Percentiles rank a stretch among this genome's conserved stretches.
Evolutionary conservation across 2,113 vertebrate species (phyloP).

Genomic region (Chaetorhynchus papuensis): DNA sequence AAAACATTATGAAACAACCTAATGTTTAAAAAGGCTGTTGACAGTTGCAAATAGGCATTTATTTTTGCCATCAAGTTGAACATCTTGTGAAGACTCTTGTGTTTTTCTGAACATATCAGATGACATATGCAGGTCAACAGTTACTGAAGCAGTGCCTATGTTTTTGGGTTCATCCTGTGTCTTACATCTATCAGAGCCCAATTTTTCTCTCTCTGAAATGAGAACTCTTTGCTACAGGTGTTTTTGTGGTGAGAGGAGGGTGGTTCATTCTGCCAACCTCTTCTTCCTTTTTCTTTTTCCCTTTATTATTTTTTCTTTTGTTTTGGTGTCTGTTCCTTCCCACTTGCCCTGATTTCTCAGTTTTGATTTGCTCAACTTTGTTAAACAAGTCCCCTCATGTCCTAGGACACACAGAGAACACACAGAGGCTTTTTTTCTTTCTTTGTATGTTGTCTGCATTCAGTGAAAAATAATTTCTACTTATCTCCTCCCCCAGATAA

Average conservation of each 20-base stretch:
- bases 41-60: not conserved
- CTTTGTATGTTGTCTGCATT: not conserved
- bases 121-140: not conserved
- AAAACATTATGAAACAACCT: not conserved
- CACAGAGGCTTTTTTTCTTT: not conserved
- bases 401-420: not conserved
- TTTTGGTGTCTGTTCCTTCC: not conserved
- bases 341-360: not conserved
- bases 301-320: not conserved
- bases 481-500: rapidly evolving
- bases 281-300: not conserved
- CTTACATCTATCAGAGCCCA: not conserved
- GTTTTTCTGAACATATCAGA: not conserved
- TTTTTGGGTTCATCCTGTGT: not conserved
- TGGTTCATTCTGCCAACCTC: not conserved
- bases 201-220: not conserved
- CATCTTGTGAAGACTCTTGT: not conserved
- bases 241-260: not conserved
- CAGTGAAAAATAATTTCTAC: not conserved
- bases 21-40: constrained; percentile 24
- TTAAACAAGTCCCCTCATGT: not conserved
- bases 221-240: not conserved
- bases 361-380: not conserved
- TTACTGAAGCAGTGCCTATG: not conserved
- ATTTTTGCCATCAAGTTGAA: constrained; percentile 11